Conservation (phyloP, 2,888 invertebrate species). For the Microctonus hyperodae region DNA sequence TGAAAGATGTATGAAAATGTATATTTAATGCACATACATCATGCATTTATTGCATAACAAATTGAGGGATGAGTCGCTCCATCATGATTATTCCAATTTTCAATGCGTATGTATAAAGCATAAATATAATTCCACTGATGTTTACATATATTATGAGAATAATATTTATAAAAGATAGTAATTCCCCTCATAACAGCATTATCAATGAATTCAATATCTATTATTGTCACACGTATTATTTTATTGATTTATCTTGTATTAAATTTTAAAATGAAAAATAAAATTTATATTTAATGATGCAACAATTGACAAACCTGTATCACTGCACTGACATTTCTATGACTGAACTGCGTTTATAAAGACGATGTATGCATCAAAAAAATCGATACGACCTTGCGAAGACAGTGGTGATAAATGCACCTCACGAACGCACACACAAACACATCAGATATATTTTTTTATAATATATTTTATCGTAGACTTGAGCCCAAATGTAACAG, state of each 20-base stretch:
- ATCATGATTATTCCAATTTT: not conserved
- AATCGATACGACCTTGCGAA: constrained; percentile 5
- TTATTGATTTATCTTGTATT: not conserved
- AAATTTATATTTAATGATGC: not conserved
- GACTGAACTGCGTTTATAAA: not conserved
- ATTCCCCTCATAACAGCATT: too few relatives aligned
- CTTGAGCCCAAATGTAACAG: not conserved
- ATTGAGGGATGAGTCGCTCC: not conserved
- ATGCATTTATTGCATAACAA: not conserved
- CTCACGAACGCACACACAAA: not conserved
- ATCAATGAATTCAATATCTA: not conserved
- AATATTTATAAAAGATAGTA: not conserved
- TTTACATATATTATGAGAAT: not conserved
- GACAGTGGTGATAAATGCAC: not conserved
- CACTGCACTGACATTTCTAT: not conserved
- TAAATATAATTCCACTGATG: not conserved
- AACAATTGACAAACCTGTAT: constrained; percentile 13
- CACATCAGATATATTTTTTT: not conserved
- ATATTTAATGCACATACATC: not conserved
- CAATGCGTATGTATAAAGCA: not conserved
- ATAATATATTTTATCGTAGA: too few relatives aligned
- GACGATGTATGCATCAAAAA: not conserved
- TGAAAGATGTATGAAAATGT: not conserved
- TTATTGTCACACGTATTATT: not conserved
- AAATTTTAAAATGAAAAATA: not conserved